Conservation (phyloP, 92 coral and sea anemone species). For the Heteractis magnifica region DNA sequence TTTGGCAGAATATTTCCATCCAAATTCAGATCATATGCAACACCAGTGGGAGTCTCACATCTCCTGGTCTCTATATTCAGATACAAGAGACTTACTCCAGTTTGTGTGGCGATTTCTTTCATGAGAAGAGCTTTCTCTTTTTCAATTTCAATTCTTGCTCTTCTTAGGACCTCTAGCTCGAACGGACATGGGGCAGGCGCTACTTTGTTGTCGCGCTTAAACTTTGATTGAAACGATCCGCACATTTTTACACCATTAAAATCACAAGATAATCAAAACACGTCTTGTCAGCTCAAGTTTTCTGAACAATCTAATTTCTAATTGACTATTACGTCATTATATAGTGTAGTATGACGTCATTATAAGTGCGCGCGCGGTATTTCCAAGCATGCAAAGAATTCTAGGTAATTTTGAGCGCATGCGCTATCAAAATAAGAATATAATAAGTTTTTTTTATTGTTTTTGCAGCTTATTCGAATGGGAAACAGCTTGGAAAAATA, state of each 20-base stretch:
- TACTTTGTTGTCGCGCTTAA: constrained; percentile 1
- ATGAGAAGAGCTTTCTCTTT: not conserved
- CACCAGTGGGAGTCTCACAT: not conserved
- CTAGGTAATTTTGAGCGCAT: not conserved
- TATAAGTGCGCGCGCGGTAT: not conserved
- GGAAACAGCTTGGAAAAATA: constrained; percentile 89
- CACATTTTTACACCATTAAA: not conserved
- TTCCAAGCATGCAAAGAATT: not conserved
- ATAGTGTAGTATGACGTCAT: not conserved
- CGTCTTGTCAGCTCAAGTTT: not conserved
- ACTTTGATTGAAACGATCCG: constrained; percentile 7
- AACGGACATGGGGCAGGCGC: not conserved
- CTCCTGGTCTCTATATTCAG: not conserved
- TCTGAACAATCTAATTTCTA: not conserved
- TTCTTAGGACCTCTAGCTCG: not conserved
- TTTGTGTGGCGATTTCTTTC: not conserved
- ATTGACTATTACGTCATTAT: not conserved
- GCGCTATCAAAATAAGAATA: not conserved
- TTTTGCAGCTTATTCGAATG: constrained; percentile 75
- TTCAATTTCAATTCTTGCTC: not conserved
- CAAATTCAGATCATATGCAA: constrained; percentile 5
- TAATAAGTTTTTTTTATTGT: not conserved
- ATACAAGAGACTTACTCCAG: not conserved
- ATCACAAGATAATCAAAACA: not conserved
- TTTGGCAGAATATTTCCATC: not conserved